Evolutionary conservation across 2,113 vertebrate species (phyloP).

Genomic region (Mormyrus iriodes): DNA sequence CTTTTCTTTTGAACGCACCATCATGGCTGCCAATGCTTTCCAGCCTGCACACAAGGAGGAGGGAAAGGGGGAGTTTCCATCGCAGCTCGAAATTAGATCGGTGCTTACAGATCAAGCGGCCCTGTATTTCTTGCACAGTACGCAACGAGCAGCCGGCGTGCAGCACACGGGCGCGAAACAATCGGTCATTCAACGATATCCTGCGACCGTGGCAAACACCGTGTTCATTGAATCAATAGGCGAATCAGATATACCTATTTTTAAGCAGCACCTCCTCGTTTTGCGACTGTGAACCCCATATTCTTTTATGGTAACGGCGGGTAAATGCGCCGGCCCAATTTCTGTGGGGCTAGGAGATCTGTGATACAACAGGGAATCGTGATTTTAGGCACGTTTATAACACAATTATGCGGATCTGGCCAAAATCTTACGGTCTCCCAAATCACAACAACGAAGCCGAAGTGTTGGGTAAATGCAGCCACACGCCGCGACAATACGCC

Average conservation of each 20-base stretch:
- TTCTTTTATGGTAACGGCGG: background rate
- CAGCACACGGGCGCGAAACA: background rate
- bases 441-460: background rate
- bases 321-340: background rate
- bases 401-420: background rate
- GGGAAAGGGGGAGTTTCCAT: background rate
- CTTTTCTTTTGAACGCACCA: background rate
- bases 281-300: background rate
- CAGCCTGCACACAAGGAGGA: background rate
- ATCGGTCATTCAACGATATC: background rate
- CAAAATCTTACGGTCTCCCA: background rate
- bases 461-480: background rate
- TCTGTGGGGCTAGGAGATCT: background rate
- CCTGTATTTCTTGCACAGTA: background rate
- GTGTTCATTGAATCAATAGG: background rate
- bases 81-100: background rate
- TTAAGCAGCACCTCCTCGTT: background rate
- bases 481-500: background rate
- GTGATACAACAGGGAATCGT: background rate
- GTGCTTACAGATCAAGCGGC: background rate
- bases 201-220: background rate
- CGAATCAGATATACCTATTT: background rate
- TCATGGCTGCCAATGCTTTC: slow-evolving; percentile 7
- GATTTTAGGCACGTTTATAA: background rate
- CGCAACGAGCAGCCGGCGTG: background rate